Conservation (phyloP, 2,797 vertebrate genomes). For the Lophura swinhoii region DNA sequence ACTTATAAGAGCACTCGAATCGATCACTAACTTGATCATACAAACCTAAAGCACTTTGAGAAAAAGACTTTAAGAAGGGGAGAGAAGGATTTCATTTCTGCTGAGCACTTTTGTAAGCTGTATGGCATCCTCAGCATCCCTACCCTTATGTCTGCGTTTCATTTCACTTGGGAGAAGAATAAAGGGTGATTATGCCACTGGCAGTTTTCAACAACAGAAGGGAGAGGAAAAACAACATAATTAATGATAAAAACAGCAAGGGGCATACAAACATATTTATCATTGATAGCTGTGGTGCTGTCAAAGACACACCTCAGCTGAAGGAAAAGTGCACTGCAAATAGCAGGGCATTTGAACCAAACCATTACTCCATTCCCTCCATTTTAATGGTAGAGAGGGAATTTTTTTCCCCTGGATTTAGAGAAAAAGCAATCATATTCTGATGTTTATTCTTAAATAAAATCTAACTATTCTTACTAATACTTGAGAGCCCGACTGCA, state of each 20-base stretch:
- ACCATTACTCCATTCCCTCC: neutral
- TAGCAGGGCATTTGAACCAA: neutral
- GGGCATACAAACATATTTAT: conserved; percentile 54
- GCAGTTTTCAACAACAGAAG: conserved; percentile 56
- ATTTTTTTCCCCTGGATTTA: neutral
- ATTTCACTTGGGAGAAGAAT: conserved; percentile 42
- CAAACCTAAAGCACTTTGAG: neutral
- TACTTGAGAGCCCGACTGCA: neutral
- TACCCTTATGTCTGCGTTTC: neutral
- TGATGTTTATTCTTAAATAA: neutral
- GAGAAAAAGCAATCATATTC: neutral
- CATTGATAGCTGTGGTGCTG: conserved; percentile 19
- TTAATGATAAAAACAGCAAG: conserved; percentile 60
- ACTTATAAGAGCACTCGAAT: neutral
- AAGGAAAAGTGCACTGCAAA: neutral
- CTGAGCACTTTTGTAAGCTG: neutral
- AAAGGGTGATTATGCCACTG: conserved; percentile 38
- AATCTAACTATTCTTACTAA: neutral
- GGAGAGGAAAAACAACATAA: conserved; percentile 51
- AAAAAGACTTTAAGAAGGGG: accelerated
- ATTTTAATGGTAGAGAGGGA: neutral
- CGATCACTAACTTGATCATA: neutral
- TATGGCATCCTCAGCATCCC: neutral
- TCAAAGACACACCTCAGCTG: neutral
- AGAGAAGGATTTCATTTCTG: neutral